Percentiles rank a stretch among this genome's conserved stretches.
phyloP scores from a whole-genome alignment of 2,113 vertebrate genomes.

The Mustela lutreola region DNA sequence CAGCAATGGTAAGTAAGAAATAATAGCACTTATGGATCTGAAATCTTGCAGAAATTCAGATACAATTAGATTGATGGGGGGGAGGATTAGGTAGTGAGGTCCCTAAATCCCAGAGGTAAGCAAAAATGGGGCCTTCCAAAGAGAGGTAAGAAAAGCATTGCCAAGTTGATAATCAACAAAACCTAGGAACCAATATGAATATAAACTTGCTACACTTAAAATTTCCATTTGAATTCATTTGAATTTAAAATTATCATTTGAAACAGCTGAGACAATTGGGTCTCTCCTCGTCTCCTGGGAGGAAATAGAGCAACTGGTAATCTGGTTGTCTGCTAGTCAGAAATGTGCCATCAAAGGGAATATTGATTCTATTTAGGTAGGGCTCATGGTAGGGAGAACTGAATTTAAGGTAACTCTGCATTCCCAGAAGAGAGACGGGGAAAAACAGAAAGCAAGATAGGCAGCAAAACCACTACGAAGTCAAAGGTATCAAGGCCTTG shows the following conservation, averaged over 20 bases:
- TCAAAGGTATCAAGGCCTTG: background rate
- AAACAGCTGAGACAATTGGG: background rate
- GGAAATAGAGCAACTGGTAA: background rate
- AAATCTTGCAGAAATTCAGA: background rate
- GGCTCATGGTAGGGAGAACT: background rate
- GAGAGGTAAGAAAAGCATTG: background rate
- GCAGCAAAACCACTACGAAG: background rate
- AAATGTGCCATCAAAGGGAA: background rate
- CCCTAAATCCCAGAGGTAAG: background rate
- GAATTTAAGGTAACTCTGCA: background rate
- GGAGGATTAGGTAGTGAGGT: background rate
- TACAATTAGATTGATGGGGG: background rate
- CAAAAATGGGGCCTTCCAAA: background rate
- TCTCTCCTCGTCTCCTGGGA: background rate
- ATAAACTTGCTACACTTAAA: background rate
- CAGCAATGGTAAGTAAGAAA: background rate
- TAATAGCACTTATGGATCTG: background rate
- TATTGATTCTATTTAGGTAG: background rate
- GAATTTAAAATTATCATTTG: background rate
- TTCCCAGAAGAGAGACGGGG: background rate
- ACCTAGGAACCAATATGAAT: background rate
- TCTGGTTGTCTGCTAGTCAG: background rate
- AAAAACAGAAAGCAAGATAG: background rate
- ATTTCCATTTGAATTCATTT: background rate
- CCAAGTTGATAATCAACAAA: background rate